Evolutionary conservation across 2,797 vertebrate species (phyloP).

Genomic region (Anabas testudineus): DNA sequence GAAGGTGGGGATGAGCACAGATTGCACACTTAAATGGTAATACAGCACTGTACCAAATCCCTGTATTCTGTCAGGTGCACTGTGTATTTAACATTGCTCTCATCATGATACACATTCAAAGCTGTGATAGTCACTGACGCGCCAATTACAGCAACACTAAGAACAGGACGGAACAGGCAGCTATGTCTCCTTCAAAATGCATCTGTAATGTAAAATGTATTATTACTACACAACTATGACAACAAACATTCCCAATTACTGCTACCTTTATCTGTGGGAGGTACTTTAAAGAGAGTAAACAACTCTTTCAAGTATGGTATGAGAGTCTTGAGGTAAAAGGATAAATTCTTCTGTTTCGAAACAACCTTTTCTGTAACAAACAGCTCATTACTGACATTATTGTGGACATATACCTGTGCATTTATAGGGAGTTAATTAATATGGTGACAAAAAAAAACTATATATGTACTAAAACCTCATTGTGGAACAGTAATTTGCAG

Average conservation of each 20-base stretch:
- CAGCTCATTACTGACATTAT: slow-evolving; percentile 32
- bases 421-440: slow-evolving; percentile 33
- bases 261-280: slow-evolving; percentile 56
- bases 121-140: slow-evolving; percentile 57
- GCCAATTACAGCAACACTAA: slow-evolving; percentile 59
- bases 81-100: slow-evolving; percentile 33
- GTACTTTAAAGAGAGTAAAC: slow-evolving; percentile 48
- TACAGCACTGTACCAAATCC: slow-evolving; percentile 38
- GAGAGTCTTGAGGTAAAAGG: slow-evolving; percentile 30
- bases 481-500: neutral
- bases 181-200: slow-evolving; percentile 47
- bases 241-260: slow-evolving; percentile 65
- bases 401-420: neutral
- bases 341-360: slow-evolving; percentile 35
- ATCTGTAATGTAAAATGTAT: slow-evolving; percentile 63
- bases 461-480: neutral
- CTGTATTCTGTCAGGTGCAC: slow-evolving; percentile 9
- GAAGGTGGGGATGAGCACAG: slow-evolving; percentile 18
- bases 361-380: slow-evolving; percentile 5
- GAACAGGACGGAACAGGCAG: slow-evolving; percentile 44
- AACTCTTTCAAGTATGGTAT: slow-evolving; percentile 35
- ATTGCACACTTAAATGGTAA: slow-evolving; percentile 42
- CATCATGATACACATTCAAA: slow-evolving; percentile 57
- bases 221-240: slow-evolving; percentile 52
- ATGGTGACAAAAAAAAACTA: slow-evolving; percentile 5